Percentiles rank a stretch among this genome's conserved stretches.
phyloP scores from a whole-genome alignment of 37 sponge, comb jelly and placozoan genomes.

The Hormiphora californensis region DNA sequence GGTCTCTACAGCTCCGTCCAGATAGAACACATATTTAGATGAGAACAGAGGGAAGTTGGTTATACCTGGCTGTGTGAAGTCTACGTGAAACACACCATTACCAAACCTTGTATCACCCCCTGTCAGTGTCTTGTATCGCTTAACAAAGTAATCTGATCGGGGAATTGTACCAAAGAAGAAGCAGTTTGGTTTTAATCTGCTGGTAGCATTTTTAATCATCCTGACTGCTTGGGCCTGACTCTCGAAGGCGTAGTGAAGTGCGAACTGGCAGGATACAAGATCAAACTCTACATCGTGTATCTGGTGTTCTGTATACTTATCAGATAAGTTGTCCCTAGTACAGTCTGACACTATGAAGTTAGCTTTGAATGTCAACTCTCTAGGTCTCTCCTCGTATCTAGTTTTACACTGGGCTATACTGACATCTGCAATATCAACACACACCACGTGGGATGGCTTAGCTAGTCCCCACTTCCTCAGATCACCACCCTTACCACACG shows the following conservation, averaged over 20 bases:
- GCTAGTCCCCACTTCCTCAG: constrained; percentile 93
- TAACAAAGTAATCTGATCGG: constrained; percentile 80
- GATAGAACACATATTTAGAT: constrained; percentile 83
- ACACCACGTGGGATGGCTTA: constrained; percentile 67
- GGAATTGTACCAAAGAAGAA: constrained; percentile 95
- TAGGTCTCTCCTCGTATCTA: constrained; percentile 41
- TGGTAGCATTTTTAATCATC: constrained; percentile 91
- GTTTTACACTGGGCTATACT: constrained; percentile 69
- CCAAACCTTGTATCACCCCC: constrained; percentile 45
- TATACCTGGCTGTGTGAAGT: constrained; percentile 18
- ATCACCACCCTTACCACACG: constrained; percentile 99
- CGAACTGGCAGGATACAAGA: constrained; percentile 92
- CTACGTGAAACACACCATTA: constrained; percentile 58
- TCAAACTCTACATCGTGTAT: constrained; percentile 64
- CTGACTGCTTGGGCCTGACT: constrained; percentile 74
- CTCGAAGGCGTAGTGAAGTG: constrained; percentile 94
- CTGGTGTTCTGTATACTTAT: constrained; percentile 20
- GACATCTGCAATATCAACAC: constrained; percentile 84
- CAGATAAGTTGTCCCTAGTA: constrained; percentile 61
- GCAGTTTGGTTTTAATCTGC: constrained; percentile 82
- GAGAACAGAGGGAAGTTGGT: constrained; percentile 76
- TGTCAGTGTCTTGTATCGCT: constrained; percentile 51
- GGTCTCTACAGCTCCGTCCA: constrained; percentile 86
- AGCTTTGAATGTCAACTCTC: constrained; percentile 59
- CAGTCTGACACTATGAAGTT: constrained; percentile 89